Conservation (phyloP, 2,888 invertebrate species). For the Eristalis arbustorum region DNA sequence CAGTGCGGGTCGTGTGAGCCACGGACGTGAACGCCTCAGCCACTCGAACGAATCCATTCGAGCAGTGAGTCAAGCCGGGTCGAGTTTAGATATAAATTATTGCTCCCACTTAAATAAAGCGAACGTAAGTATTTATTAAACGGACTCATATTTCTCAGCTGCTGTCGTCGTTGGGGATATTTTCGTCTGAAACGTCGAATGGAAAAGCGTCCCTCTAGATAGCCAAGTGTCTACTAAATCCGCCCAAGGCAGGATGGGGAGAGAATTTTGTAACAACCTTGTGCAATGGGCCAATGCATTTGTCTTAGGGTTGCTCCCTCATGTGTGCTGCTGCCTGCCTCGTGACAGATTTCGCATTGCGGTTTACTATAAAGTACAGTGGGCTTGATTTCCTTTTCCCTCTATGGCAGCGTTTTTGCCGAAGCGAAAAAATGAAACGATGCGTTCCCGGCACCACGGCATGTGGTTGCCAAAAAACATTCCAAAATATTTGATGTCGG, state of each 20-base stretch:
- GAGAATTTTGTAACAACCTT: constrained; percentile 38
- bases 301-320: constrained; percentile 59
- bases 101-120: constrained; percentile 66
- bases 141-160: constrained; percentile 62
- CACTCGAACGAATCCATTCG: constrained; percentile 35
- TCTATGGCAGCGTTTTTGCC: constrained; percentile 42
- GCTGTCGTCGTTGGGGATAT: constrained; percentile 47
- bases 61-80: constrained; percentile 32
- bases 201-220: neutral
- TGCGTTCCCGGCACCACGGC: constrained; percentile 49
- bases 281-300: constrained; percentile 57
- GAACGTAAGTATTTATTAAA: constrained; percentile 69
- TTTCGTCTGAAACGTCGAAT: constrained; percentile 55
- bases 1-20: constrained; percentile 12
- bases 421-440: constrained; percentile 49
- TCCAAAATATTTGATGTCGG: constrained; percentile 22
- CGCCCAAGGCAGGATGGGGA: neutral
- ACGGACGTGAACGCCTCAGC: constrained; percentile 40
- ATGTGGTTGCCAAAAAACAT: constrained; percentile 56
- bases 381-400: constrained; percentile 55
- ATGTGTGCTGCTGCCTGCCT: constrained; percentile 51
- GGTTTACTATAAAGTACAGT: constrained; percentile 78
- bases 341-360: constrained; percentile 80
- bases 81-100: constrained; percentile 63
- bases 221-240: constrained; percentile 10